Evolutionary conservation across 2,888 invertebrate species (phyloP), one percentile per base, ranked within the genome.

Genomic region (Lithosia quadra): DNA sequence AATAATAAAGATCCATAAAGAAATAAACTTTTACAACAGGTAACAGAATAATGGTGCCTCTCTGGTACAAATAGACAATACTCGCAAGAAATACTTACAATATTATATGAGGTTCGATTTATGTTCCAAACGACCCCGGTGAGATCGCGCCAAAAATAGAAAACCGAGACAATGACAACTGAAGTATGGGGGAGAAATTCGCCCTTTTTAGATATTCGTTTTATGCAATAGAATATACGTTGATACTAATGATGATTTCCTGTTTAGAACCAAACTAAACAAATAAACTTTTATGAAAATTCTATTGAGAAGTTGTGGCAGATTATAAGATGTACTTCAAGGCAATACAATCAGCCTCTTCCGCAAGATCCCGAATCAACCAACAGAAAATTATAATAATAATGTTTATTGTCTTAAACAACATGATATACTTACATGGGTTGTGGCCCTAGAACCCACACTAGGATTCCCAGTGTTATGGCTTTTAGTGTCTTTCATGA

Each of bases 11-110:
- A 80, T 79, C 84, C 82, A 86, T 88, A 90, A 88, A 91, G 88
- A 88, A 88, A 90, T 92, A 90, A 91, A 92, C 76, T 87, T 92
- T 91, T 88, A 92, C 86, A 85, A 80, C 88, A 81, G 78, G 88
- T 88, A 88, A 91, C 88, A 86, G 88, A 87, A 89, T 89, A 85
- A 88, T 78, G 74, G 74, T 63, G 68, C 71, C 55, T 62, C 68
- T 75, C 69, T 68, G 59, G 63, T 65, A 73, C 74, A 72, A 69
- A 77, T 73, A 80, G 79, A 79, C 71, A 74, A 74, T 76, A 64
- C 74, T 66, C 62, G 72, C 57, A 75, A 79, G 77, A 85, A 86
- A 83, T 82, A 76, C n/a, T n/a, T n/a, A n/a, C 84, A 84, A 87
- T 82, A 83, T 82, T 79, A 86, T 84, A 81, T 78, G 80, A 72